Conservation (phyloP, 1,140 invertebrate genomes). For the Atta texana region DNA sequence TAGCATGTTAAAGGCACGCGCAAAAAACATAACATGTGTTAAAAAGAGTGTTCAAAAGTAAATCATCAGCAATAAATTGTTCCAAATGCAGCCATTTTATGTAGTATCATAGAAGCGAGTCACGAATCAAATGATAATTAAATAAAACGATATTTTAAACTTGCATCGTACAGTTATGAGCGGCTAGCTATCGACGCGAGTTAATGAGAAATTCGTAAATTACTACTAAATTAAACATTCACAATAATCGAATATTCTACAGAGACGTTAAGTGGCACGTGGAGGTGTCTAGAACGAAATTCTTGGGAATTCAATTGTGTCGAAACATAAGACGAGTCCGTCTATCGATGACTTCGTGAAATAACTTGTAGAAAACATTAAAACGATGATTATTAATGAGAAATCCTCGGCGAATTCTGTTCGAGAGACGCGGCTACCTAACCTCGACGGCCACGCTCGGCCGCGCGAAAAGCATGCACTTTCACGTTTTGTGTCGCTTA, state of each 20-base stretch:
- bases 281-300: neutral
- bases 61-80: neutral
- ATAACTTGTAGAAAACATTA: neutral
- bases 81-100: slow-evolving; percentile 17
- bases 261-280: neutral
- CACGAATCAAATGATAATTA: neutral
- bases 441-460: slow-evolving; percentile 1
- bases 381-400: neutral
- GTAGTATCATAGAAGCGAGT: neutral
- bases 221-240: neutral
- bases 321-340: neutral
- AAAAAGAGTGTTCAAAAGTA: neutral
- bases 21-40: neutral
- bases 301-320: neutral
- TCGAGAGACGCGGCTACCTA: slow-evolving; percentile 19
- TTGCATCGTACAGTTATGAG: too few relatives aligned
- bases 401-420: neutral
- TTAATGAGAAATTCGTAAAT: neutral
- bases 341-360: neutral
- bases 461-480: neutral
- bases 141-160: neutral
- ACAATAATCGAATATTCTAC: neutral
- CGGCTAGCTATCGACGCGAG: neutral
- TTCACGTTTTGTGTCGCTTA: neutral
- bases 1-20: neutral